phyloP scores from a whole-genome alignment of 2,113 vertebrate species.

The Uria aalge region DNA sequence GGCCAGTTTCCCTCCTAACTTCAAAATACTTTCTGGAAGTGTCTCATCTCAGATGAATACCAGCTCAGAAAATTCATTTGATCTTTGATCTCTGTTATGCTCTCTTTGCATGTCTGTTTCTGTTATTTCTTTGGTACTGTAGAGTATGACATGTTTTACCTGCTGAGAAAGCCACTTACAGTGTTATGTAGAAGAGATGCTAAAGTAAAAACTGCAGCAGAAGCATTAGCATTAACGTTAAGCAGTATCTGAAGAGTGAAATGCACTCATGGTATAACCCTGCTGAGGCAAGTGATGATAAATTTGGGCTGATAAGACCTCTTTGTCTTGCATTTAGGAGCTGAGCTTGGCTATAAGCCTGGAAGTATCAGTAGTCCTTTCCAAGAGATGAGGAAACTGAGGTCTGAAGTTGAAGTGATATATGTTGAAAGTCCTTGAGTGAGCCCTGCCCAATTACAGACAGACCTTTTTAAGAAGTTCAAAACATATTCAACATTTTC shows the following conservation, averaged over 20 bases:
- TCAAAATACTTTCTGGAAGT: background rate
- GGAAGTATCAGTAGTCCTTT: background rate
- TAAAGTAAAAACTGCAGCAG: background rate
- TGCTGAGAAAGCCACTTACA: background rate
- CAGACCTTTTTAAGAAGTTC: background rate
- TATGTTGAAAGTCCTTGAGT: background rate
- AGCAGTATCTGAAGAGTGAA: background rate
- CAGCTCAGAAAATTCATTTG: background rate
- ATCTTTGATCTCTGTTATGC: background rate
- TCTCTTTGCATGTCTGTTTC: background rate
- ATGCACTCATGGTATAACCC: background rate
- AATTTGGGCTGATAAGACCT: background rate
- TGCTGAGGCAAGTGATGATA: background rate
- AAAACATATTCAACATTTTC: background rate
- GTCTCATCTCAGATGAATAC: background rate
- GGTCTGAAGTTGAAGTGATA: background rate
- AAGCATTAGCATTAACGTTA: background rate
- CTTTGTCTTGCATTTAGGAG: conserved; percentile 1
- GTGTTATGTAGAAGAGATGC: background rate
- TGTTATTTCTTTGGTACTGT: background rate
- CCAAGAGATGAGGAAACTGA: background rate
- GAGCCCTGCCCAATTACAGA: background rate
- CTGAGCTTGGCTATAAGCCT: background rate
- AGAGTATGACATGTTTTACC: background rate
- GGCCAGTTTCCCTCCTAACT: background rate